Percentiles rank a stretch among this genome's conserved stretches.
These are phyloP conservation scores for Oscheius onirici DNA, from an alignment of 2,888 invertebrate species.

Conservation along the genomic window DNA sequence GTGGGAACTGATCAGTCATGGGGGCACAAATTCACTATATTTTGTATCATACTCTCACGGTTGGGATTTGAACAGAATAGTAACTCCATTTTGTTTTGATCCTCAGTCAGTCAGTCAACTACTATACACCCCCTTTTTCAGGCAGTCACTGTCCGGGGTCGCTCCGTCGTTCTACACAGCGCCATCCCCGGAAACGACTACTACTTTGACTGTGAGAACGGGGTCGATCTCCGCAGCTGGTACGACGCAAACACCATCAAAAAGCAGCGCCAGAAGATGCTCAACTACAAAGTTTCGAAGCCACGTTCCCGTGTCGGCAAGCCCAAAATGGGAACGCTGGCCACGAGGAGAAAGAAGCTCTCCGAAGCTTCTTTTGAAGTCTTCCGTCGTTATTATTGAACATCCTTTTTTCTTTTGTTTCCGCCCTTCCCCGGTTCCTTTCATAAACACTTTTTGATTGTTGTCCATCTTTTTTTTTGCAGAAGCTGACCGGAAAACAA, in stretches of 20 bases:
- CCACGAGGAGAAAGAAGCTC: background rate
- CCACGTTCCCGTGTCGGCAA: conserved; percentile 14
- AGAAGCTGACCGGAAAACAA: too few relatives aligned
- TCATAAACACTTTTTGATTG: too few relatives aligned
- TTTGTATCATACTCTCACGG: background rate
- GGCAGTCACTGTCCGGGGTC: conserved; percentile 1
- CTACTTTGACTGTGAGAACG: conserved; percentile 7
- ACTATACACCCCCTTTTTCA: background rate
- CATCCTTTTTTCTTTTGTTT: background rate
- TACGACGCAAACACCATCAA: conserved; percentile 6
- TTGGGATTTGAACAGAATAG: background rate
- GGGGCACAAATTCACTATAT: background rate
- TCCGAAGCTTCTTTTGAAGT: conserved; percentile 13
- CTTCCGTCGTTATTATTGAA: conserved; percentile 1
- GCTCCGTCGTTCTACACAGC: background rate
- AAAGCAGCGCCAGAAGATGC: conserved; percentile 22
- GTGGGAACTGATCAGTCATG: background rate
- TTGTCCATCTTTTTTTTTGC: too few relatives aligned
- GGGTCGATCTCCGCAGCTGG: background rate
- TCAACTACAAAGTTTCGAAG: conserved; percentile 13
- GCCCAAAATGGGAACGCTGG: conserved; percentile 13
- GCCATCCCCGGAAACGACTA: conserved; percentile 19
- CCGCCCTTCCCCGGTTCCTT: too few relatives aligned
- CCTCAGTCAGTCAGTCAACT: background rate
- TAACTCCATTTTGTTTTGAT: background rate